Base-by-base conservation (phyloP, 2,113 vertebrate species). In the Aegithalos caudatus region DNA sequence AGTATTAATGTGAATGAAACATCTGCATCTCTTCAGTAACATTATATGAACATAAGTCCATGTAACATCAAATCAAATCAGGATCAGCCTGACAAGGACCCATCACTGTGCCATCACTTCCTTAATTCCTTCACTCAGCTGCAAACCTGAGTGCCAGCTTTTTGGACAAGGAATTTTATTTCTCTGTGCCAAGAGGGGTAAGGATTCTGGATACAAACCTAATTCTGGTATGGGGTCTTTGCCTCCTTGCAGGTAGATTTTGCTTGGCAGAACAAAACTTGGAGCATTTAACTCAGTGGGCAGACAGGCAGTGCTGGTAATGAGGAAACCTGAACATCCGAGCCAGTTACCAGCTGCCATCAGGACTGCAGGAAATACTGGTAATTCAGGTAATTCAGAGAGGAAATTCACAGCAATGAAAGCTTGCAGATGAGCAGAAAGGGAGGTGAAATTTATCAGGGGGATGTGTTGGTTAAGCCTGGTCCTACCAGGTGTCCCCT, bases 391-490 rank as follows among this genome's bases (percentile, higher is more conserved):
- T 90, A 50, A 90, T 17, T 44, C 81, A 86, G 69, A 74, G 11
- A 73, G 77, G 22, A 80, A 58, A 91, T 66, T 69, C 70, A 35
- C 84, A 81, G 82, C 6, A 2, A 60, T 42, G 69, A 53, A 64
- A 94, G 67, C 51, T 61, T 61, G 33, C 54, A 73, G 57, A 87
- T 24, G 50, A 94, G 79, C 40, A 58, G 77, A 48, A 61, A 79
- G 82, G 44, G 51, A 72, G 74, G 56, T 29, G 71, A 56, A 58
- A 92, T 95, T 81, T 89, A 62, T 95, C 91, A 86, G n/a, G 88
- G 33, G 9, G 7, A 79, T 64, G 60, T 78, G 73, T 29, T 72
- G 35, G 54, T 74, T 54, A 53, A 56, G 66, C n/a, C 64, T 17
- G 65, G 54, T 24, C 48, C 44, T 74, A 51, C 62, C 56, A 65